Percentiles rank a stretch among this genome's conserved stretches.
Conservation (phyloP, 1,140 invertebrate species). For the Acyrthosiphon pisum region DNA sequence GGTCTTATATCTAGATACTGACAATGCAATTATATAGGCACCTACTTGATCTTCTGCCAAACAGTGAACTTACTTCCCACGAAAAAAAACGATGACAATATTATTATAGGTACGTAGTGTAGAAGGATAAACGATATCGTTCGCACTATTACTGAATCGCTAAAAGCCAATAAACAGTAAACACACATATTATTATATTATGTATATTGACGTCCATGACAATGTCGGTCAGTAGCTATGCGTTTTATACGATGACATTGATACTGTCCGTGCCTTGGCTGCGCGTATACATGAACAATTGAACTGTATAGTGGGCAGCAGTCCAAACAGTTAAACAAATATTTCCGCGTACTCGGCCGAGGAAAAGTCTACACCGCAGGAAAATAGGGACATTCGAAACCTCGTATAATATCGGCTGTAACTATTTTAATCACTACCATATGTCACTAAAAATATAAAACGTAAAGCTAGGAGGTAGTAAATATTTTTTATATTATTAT, state of each 20-base stretch:
- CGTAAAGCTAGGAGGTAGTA: neutral
- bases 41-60: neutral
- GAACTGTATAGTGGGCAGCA: neutral
- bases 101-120: neutral
- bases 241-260: neutral
- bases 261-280: slow-evolving; percentile 30
- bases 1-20: neutral
- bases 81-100: neutral
- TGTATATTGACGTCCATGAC: neutral
- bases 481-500: neutral
- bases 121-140: neutral
- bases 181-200: neutral
- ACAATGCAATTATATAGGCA: neutral
- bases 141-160: neutral
- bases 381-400: neutral
- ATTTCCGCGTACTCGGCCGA: slow-evolving; percentile 13
- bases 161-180: neutral
- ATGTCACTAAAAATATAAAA: neutral
- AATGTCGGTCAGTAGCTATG: neutral
- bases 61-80: neutral
- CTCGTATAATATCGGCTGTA: neutral
- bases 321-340: slow-evolving; percentile 20
- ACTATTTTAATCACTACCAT: neutral
- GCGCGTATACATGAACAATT: neutral
- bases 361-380: neutral